Evolutionary conservation across 1,140 invertebrate species (phyloP).

Genomic region (Habropoda laboriosa): DNA sequence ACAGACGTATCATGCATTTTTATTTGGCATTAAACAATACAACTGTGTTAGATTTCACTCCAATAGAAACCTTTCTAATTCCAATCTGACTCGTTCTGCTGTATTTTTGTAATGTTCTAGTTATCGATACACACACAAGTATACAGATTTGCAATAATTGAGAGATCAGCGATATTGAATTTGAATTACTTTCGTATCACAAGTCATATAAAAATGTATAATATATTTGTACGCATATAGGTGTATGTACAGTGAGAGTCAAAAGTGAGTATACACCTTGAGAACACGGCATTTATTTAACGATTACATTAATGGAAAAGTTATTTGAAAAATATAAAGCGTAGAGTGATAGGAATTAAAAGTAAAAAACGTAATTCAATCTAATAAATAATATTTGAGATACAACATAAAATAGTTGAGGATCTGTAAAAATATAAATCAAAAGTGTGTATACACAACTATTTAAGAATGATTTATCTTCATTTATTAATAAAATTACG

Average conservation of each 20-base stretch:
- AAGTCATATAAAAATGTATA: background rate
- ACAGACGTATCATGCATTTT: background rate
- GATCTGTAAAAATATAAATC: background rate
- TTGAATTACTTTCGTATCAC: too few species aligned
- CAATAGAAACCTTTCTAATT: background rate
- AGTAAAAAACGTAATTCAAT: background rate
- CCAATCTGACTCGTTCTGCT: background rate
- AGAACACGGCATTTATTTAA: background rate
- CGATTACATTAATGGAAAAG: too few species aligned
- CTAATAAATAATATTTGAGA: slow-evolving; percentile 1
- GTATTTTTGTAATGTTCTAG: background rate
- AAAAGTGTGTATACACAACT: slow-evolving; percentile 13
- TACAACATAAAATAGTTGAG: background rate
- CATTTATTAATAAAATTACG: slow-evolving; percentile 16
- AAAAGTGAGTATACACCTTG: background rate
- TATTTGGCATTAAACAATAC: background rate
- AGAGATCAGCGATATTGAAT: background rate
- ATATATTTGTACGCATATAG: background rate
- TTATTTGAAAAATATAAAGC: background rate
- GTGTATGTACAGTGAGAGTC: background rate
- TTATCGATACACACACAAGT: background rate
- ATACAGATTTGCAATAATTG: background rate
- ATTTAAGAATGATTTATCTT: slow-evolving; percentile 17
- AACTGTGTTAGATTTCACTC: background rate
- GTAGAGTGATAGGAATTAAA: background rate